Evolutionary conservation across 2,797 vertebrate species (phyloP).

Genomic region (Chelmon rostratus): DNA sequence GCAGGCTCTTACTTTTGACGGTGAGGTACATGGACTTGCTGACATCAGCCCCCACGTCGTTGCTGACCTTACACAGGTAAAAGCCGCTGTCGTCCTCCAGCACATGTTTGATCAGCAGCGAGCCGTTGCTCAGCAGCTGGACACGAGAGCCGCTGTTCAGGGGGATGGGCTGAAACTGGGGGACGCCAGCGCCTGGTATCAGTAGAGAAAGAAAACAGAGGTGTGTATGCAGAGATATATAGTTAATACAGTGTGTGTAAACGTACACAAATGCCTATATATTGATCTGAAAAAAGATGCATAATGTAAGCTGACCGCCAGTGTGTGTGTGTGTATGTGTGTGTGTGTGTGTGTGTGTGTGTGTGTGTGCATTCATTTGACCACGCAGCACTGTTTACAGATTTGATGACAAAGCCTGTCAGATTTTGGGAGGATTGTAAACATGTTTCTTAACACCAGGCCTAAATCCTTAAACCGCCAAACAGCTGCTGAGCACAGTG

Average conservation of each 20-base stretch:
- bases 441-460: slow-evolving; percentile 80
- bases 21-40: slow-evolving; percentile 99
- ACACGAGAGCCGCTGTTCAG: slow-evolving; percentile 93
- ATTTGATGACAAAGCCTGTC: slow-evolving; percentile 80
- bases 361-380: slow-evolving; percentile 50
- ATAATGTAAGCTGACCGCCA: slow-evolving; percentile 28
- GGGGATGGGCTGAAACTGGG: slow-evolving; percentile 96
- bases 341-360: slow-evolving; percentile 35
- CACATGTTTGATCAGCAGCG: slow-evolving; percentile 97
- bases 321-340: slow-evolving; percentile 24
- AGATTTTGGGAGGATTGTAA: slow-evolving; percentile 76
- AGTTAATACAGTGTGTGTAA: background rate
- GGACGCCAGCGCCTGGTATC: slow-evolving; percentile 92
- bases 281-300: background rate
- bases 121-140: slow-evolving; percentile 95
- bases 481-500: slow-evolving; percentile 75
- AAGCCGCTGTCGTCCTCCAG: slow-evolving; percentile 98
- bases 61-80: slow-evolving; percentile 99
- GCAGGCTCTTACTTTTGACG: slow-evolving; percentile 80
- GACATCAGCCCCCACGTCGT: slow-evolving; percentile 99
- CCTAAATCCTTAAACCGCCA: slow-evolving; percentile 79
- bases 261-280: background rate
- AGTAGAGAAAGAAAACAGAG: background rate
- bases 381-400: slow-evolving; percentile 68
- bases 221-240: background rate